Evolutionary conservation across 1,140 invertebrate species (phyloP).

Genomic region (Drosophila miranda): DNA sequence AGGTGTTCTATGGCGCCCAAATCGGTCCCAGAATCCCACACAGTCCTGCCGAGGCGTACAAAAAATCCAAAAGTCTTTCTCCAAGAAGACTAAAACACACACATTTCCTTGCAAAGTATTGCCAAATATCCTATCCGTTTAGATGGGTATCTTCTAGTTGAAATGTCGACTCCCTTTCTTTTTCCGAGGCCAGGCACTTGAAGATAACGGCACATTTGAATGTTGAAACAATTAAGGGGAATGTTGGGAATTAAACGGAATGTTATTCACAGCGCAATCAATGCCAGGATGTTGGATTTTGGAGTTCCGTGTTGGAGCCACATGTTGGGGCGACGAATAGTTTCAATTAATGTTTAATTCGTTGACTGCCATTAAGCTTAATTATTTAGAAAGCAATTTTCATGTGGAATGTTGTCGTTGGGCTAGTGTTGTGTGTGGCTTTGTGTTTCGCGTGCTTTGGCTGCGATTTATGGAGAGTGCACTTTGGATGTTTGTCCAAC

Average conservation of each 20-base stretch:
- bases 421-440: conserved; percentile 5
- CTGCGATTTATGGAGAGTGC: conserved; percentile 15
- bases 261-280: conserved; percentile 33
- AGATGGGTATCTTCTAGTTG: too few relatives aligned
- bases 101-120: too few relatives aligned
- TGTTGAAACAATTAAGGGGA: conserved; percentile 32
- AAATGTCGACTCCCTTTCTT: too few relatives aligned
- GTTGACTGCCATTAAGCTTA: conserved; percentile 10
- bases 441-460: conserved; percentile 4
- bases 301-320: background rate
- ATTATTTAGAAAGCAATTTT: conserved; percentile 69
- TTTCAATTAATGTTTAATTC: conserved; percentile 54
- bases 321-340: conserved; percentile 34
- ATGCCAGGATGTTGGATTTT: conserved; percentile 17
- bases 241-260: background rate
- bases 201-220: conserved; percentile 36
- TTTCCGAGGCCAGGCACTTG: too few relatives aligned
- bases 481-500: conserved; percentile 11
- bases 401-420: conserved; percentile 39
- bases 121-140: too few relatives aligned
- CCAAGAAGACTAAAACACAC: too few relatives aligned
- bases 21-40: too few relatives aligned
- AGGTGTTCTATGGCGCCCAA: too few relatives aligned
- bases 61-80: too few relatives aligned
- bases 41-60: too few relatives aligned